Percentiles rank a stretch among this genome's conserved stretches.
phyloP scores from a whole-genome alignment of 2,888 invertebrate species.

The Amphipoea oculea region DNA sequence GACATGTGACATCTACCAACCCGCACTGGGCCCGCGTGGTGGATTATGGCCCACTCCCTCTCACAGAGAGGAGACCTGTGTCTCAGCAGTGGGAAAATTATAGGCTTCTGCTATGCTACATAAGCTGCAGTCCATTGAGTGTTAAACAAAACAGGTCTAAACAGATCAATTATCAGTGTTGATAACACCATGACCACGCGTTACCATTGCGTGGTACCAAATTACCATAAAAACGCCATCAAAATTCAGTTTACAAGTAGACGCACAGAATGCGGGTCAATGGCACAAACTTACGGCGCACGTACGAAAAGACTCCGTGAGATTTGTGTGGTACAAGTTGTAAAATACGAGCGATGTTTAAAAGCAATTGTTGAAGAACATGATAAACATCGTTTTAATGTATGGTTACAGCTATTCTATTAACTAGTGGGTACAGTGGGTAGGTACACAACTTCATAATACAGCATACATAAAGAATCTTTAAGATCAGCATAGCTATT shows the following conservation, averaged over 20 bases:
- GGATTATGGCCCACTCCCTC: neutral
- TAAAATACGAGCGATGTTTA: conserved; percentile 11
- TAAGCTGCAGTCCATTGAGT: neutral
- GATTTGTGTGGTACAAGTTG: conserved; percentile 29
- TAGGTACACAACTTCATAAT: no score
- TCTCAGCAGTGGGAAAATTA: neutral
- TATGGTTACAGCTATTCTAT: no score
- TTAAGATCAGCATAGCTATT: no score
- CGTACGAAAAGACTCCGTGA: conserved; percentile 62
- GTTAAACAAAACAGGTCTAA: conserved; percentile 18
- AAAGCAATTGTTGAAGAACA: neutral
- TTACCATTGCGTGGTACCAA: conserved; percentile 32
- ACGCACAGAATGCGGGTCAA: conserved; percentile 69
- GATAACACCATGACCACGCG: conserved; percentile 40
- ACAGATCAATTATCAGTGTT: conserved; percentile 31
- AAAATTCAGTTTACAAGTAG: conserved; percentile 69
- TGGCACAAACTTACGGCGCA: conserved; percentile 69
- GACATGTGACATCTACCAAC: neutral
- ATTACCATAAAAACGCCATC: conserved; percentile 74
- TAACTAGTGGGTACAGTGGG: no score
- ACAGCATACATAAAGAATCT: no score
- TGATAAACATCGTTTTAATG: no score
- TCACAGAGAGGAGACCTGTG: neutral
- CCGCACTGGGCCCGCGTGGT: no score
- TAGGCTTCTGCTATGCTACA: neutral